A percentile compares a stretch with the other conserved stretches of the same genome.
These are phyloP conservation scores for Neocrepidodera transversa DNA, from an alignment of 2,888 invertebrate genomes.

Conservation along the genomic window DNA sequence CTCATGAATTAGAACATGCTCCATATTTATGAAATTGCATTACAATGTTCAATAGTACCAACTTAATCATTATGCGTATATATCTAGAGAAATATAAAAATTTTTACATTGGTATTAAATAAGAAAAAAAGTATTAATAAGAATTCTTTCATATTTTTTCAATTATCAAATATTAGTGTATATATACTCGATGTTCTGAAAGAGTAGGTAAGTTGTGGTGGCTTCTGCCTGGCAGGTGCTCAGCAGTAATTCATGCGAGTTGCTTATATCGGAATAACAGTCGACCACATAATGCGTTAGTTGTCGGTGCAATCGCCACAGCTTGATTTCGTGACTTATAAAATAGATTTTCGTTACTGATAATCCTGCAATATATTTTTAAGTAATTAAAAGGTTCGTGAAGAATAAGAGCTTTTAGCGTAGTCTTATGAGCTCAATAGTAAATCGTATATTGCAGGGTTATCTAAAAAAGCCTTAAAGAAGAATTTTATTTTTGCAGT, in stretches of 20 bases:
- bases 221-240: conserved; percentile 44
- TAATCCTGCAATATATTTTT: conserved; percentile 23
- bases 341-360: conserved; percentile 18
- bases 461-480: conserved; percentile 35
- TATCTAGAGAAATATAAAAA: too few relatives aligned
- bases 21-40: too few relatives aligned
- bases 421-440: too few relatives aligned
- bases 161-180: conserved; percentile 13
- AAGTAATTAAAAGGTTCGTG: too few relatives aligned
- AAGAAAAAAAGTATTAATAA: too few relatives aligned
- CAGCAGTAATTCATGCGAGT: conserved; percentile 38
- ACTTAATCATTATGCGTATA: too few relatives aligned
- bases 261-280: conserved; percentile 22
- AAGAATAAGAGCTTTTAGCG: too few relatives aligned
- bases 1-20: too few relatives aligned
- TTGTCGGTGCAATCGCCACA: conserved; percentile 32
- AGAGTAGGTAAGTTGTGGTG: conserved; percentile 30
- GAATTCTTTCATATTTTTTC: neutral
- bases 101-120: too few relatives aligned
- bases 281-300: conserved; percentile 35
- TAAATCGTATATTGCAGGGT: conserved; percentile 35
- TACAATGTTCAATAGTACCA: too few relatives aligned
- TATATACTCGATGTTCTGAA: conserved; percentile 39
- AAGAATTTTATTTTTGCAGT: conserved; percentile 39
- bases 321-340: conserved; percentile 28